Evolutionary conservation across 2,113 vertebrate genomes (phyloP), one percentile per base, ranked within the genome.

Genomic region (Indicator indicator): DNA sequence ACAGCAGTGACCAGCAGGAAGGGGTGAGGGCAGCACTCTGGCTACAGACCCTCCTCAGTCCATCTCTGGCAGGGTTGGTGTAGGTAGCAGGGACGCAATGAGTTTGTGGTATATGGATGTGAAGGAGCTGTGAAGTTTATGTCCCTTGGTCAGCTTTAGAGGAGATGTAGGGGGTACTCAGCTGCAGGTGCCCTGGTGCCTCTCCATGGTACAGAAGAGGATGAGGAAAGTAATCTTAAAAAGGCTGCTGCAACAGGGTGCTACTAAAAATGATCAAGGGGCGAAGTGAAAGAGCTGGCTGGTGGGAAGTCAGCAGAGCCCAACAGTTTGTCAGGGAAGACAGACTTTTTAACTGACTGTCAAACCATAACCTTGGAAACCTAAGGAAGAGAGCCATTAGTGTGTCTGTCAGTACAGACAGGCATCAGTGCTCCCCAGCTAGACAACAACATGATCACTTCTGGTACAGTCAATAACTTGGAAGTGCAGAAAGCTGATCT

Each of bases 381-480:
- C 63, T 68, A 46, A 91, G 65, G 63, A 91, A 75, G 80, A 91
- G 52, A 91, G 85, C 86, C 85, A 93, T 94, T 85, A 93, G 89
- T 78, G 73, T 65, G 74, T 89, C 50, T 95, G 90, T 93, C 95
- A 95, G 63, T 69, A 76, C 38, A 75, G 91, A 83, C 73, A 88
- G 88, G 73, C 88, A 90, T 97, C 92, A 96, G 65, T 83, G 83
- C 75, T 73, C 60, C 33, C 72, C 70, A 68, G 83, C 48, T 64
- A 65, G 79, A 89, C 93, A 96, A 82, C 90, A 97, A 89, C 87
- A 55, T 84, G 93, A 96, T 97, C 96, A 88, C 36, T n/a, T 85
- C 91, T 92, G 62, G 89, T 94, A 89, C 23, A 26, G 74, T 94
- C 94, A 97, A 83, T 50, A 79, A 42, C 77, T 40, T 71, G 70